Percentiles rank a stretch among this genome's conserved stretches.
Conservation (phyloP, 1,140 invertebrate genomes). For the Eurosta solidaginis region DNA sequence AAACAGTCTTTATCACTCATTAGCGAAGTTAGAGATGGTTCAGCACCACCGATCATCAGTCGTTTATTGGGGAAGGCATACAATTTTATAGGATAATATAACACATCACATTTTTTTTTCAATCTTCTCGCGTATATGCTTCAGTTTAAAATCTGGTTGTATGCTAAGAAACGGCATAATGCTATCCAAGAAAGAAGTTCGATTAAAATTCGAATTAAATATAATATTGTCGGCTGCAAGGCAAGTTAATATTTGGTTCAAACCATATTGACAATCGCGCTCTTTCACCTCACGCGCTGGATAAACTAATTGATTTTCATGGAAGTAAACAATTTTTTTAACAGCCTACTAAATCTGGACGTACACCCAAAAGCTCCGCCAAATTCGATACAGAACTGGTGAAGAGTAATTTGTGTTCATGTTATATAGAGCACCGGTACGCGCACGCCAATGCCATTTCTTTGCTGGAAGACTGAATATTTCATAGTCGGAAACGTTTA, state of each 20-base stretch:
- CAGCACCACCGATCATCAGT: slow-evolving; percentile 33
- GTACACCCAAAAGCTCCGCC: slow-evolving; percentile 70
- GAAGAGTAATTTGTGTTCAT: slow-evolving; percentile 67
- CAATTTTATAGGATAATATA: slow-evolving; percentile 71
- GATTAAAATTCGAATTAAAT: slow-evolving; percentile 77
- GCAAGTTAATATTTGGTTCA: slow-evolving; percentile 76
- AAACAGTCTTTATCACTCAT: slow-evolving; percentile 53
- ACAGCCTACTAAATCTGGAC: slow-evolving; percentile 66
- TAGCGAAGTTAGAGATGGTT: slow-evolving; percentile 12
- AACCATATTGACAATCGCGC: slow-evolving; percentile 77
- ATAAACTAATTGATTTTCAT: slow-evolving; percentile 80
- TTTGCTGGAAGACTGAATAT: slow-evolving; percentile 69
- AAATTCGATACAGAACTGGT: slow-evolving; percentile 74
- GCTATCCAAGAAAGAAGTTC: slow-evolving; percentile 68
- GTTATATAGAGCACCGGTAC: slow-evolving; percentile 69
- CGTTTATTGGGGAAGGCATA: slow-evolving; percentile 45
- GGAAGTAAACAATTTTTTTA: slow-evolving; percentile 78
- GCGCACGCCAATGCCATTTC: slow-evolving; percentile 80
- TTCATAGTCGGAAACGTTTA: slow-evolving; percentile 52
- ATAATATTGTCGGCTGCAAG: slow-evolving; percentile 71
- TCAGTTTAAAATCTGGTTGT: slow-evolving; percentile 69
- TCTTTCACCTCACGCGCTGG: slow-evolving; percentile 70
- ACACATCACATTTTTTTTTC: slow-evolving; percentile 67
- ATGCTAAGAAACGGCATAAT: slow-evolving; percentile 70
- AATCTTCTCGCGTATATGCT: slow-evolving; percentile 64